Percentiles rank a stretch among this genome's conserved stretches.
Evolutionary conservation across 2,113 vertebrate species (phyloP).

Genomic region (Lepus americanus): DNA sequence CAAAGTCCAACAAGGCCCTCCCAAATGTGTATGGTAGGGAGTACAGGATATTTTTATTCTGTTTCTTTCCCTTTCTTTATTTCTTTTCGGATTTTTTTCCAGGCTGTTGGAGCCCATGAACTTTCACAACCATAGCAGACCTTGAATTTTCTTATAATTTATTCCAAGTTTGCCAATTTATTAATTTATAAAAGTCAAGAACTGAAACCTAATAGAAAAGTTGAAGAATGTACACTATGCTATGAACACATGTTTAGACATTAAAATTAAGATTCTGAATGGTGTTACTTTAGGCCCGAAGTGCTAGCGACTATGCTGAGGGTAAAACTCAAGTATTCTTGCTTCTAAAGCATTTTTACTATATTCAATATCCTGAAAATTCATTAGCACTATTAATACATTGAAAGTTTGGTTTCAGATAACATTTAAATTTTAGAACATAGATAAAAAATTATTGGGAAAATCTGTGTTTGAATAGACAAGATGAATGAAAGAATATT

Average conservation of each 20-base stretch:
- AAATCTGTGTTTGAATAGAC: background rate
- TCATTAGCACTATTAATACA: background rate
- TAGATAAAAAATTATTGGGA: background rate
- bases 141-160: constrained; percentile 19
- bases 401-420: background rate
- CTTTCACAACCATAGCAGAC: background rate
- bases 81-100: background rate
- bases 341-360: background rate
- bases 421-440: constrained; percentile 25
- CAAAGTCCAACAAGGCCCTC: background rate
- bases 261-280: background rate
- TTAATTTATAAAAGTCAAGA: constrained; percentile 4
- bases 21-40: background rate
- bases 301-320: background rate
- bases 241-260: background rate
- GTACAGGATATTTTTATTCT: background rate
- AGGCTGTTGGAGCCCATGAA: background rate
- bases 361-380: background rate
- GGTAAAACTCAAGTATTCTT: constrained; percentile 4
- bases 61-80: background rate
- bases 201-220: background rate
- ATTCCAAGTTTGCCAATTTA: background rate
- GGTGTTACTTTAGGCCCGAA: background rate
- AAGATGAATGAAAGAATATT: background rate
- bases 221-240: background rate